Percentiles rank a stretch among this genome's conserved stretches.
These are phyloP conservation scores for Machimus atricapillus DNA, from an alignment of 2,888 invertebrate species.

Conservation along the genomic window DNA sequence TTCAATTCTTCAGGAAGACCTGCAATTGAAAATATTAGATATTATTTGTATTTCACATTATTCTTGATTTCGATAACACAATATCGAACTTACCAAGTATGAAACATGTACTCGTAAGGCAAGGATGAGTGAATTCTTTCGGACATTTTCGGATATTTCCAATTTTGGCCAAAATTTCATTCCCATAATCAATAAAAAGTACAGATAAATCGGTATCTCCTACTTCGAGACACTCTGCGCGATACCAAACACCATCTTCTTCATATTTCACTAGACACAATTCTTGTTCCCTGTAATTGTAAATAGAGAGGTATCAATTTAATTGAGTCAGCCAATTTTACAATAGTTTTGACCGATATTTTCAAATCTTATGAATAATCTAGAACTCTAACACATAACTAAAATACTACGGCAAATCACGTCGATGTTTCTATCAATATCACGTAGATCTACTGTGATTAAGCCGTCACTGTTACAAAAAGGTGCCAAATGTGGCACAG, in stretches of 20 bases:
- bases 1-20: constrained; percentile 18
- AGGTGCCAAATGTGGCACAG: too few species aligned
- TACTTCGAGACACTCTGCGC: constrained; percentile 56
- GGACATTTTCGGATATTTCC: constrained; percentile 57
- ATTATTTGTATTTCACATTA: not conserved
- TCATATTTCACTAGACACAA: constrained; percentile 55
- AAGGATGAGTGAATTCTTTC: constrained; percentile 54
- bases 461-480: not conserved
- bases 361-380: too few species aligned
- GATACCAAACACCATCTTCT: constrained; percentile 55
- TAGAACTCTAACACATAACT: not conserved
- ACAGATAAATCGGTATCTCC: constrained; percentile 60
- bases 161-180: constrained; percentile 52
- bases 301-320: not conserved
- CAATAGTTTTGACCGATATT: not conserved
- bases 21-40: not conserved
- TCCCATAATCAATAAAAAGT: constrained; percentile 59
- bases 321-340: not conserved
- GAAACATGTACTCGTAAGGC: constrained; percentile 54
- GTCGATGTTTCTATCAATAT: not conserved
- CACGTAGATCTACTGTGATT: too few species aligned
- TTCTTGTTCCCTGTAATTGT: constrained; percentile 51
- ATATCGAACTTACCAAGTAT: constrained; percentile 51
- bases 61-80: not conserved
- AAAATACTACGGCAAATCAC: too few species aligned